These are phyloP conservation scores for Notarius quadriscutis DNA, from an alignment of 2,113 vertebrate species.

Conservation along the genomic window DNA sequence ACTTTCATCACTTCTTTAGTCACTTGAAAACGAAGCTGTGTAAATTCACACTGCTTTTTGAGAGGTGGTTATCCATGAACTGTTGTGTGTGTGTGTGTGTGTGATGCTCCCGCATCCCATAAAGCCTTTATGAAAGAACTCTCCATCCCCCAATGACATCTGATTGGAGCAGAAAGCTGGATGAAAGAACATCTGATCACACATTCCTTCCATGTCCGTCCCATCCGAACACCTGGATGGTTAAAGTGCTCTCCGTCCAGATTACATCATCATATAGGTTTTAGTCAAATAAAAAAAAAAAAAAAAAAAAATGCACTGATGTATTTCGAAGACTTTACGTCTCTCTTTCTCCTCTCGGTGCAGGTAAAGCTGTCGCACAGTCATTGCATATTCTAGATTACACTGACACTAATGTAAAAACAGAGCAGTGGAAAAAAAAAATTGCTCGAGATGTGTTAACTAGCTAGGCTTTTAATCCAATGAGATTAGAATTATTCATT, in stretches of 20 bases:
- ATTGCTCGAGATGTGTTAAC: slow-evolving; percentile 61
- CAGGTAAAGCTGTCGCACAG: not conserved
- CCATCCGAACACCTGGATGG: not conserved
- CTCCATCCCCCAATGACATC: not conserved
- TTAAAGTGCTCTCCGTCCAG: not conserved
- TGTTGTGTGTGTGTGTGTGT: no score
- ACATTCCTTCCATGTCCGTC: not conserved
- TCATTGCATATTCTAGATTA: not conserved
- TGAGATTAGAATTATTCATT: slow-evolving; percentile 58
- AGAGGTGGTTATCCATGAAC: not conserved
- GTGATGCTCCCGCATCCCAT: not conserved
- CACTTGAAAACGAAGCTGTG: not conserved
- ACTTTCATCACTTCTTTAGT: not conserved
- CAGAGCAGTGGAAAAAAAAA: not conserved
- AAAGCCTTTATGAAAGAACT: not conserved
- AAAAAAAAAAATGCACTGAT: not conserved
- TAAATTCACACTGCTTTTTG: not conserved
- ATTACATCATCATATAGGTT: not conserved
- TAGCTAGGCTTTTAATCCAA: slow-evolving; percentile 67
- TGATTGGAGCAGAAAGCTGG: not conserved
- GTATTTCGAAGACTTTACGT: no score
- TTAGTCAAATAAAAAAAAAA: not conserved
- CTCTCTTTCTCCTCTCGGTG: not conserved
- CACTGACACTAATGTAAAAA: not conserved
- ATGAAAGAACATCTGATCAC: not conserved